These are phyloP conservation scores for Epinephelus coioides DNA, from an alignment of 2,797 vertebrate species.

Conservation along the genomic window DNA sequence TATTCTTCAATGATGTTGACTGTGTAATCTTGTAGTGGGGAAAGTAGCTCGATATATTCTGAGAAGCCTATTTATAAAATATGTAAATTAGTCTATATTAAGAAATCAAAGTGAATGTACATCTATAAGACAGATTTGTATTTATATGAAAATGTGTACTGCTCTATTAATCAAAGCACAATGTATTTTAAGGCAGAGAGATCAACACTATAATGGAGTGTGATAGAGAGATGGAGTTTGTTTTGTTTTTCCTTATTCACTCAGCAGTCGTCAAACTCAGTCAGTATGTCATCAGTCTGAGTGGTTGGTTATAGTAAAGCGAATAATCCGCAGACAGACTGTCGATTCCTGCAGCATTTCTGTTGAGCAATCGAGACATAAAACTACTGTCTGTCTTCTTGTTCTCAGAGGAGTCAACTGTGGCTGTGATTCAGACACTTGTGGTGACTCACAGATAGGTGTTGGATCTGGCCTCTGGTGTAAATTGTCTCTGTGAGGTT, in stretches of 20 bases:
- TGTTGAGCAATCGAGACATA: conserved; percentile 4
- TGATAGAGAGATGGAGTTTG: conserved; percentile 35
- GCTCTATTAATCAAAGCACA: conserved; percentile 85
- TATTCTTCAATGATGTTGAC: conserved; percentile 66
- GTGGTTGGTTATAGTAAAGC: conserved; percentile 14
- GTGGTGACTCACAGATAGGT: conserved; percentile 15
- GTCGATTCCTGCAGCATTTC: conserved; percentile 3
- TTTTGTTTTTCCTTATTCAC: conserved; percentile 28
- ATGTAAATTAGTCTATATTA: conserved; percentile 81
- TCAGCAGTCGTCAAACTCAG: conserved; percentile 13
- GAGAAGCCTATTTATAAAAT: conserved; percentile 83
- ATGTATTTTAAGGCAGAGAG: conserved; percentile 75
- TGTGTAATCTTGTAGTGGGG: conserved; percentile 69
- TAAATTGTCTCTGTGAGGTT: background rate
- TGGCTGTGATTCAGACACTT: conserved; percentile 25
- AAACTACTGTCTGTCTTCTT: conserved; percentile 8
- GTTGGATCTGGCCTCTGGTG: conserved; percentile 18
- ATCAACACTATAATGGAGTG: conserved; percentile 59
- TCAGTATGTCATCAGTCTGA: conserved; percentile 35
- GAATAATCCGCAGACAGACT: conserved; percentile 23
- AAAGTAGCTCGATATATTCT: conserved; percentile 80
- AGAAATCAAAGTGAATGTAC: conserved; percentile 83
- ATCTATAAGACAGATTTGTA: conserved; percentile 81
- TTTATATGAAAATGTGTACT: conserved; percentile 76
- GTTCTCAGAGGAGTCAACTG: conserved; percentile 7